Evolutionary conservation across 2,797 vertebrate genomes (phyloP).

Genomic region (Eutrigla gurnardus): DNA sequence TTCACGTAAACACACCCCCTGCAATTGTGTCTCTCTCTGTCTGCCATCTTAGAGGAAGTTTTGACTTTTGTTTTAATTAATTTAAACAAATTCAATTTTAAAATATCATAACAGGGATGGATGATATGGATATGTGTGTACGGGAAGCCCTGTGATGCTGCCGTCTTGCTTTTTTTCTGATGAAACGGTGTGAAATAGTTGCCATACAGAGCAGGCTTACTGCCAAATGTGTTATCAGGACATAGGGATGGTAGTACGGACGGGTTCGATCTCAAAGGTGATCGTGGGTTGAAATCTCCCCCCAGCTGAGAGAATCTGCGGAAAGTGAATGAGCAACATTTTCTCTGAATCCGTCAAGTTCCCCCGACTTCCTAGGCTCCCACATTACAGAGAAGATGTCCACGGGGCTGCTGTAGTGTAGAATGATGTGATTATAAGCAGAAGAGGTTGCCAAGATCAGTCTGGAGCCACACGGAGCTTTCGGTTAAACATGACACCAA

Average conservation of each 20-base stretch:
- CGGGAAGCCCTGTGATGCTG: neutral
- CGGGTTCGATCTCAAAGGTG: conserved; percentile 19
- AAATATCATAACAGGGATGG: neutral
- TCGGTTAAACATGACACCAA: neutral
- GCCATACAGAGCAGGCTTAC: neutral
- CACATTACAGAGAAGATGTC: neutral
- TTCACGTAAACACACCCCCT: conserved; percentile 27
- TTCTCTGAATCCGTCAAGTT: conserved; percentile 17
- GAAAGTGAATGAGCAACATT: neutral
- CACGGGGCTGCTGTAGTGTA: neutral
- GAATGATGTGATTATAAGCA: neutral
- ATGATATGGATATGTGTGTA: neutral
- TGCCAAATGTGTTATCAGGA: conserved; percentile 4
- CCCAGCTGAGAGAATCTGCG: conserved; percentile 17
- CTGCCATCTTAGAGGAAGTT: conserved; percentile 15
- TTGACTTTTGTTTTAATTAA: neutral
- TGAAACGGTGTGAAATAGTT: conserved; percentile 7
- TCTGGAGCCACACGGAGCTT: neutral
- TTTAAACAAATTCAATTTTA: neutral
- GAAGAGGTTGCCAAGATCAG: too few relatives aligned
- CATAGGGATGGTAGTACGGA: conserved; percentile 8
- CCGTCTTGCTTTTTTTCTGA: neutral
- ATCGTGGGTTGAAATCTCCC: conserved; percentile 1
- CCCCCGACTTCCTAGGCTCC: neutral
- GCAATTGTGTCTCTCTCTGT: conserved; percentile 20